Base-by-base conservation (phyloP, 2,113 vertebrate species). In the Shinisaurus crocodilurus region DNA sequence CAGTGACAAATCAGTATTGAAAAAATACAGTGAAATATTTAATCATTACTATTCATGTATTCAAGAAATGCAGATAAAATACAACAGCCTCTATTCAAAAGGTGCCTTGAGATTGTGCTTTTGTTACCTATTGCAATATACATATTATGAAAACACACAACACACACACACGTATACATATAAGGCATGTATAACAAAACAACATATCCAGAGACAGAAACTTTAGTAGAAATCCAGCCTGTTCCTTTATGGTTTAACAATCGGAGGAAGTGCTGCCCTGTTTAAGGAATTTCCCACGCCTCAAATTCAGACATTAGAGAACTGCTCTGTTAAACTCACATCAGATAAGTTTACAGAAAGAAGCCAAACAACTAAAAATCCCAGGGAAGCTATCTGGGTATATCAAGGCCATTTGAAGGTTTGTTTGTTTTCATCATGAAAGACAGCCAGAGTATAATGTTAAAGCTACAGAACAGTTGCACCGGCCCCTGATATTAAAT, bases 201-300 rank as follows among this genome's bases (percentile, higher is more conserved):
- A 54, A 54, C 54, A 54, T 5, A 54, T 0, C 15, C 96, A 95
- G 70, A 63, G 40, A 95, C 90, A 95, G 94, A 90, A 95, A 95
- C 92, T 94, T 79, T 87, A 96, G 87, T 83, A 95, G 92, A 88
- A 80, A 86, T 95, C 91, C 86, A 65, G 65, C 43, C 75, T 92
- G 94, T 95, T 94, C 95, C 96, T 96, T 89, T 94, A 87, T 89
- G 57, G 65, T 76, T 45, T 92, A 97, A 98, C 97, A 97, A 97
- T 97, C 94, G 92, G 32, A 95, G 97, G 97, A 98, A 98, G 90
- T 86, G 77, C 92, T 95, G 97, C 92, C 5, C 63, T 92, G 91
- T 96, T 96, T 91, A 95, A 97, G 97, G 97, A 97, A 98, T 97
- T 98, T 97, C 97, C 97, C 97, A 97, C 93, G 93, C 95, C 95